A percentile compares a stretch with the other conserved stretches of the same genome.
Evolutionary conservation across 2,888 invertebrate species (phyloP).

Genomic region (Parnassius apollo): DNA sequence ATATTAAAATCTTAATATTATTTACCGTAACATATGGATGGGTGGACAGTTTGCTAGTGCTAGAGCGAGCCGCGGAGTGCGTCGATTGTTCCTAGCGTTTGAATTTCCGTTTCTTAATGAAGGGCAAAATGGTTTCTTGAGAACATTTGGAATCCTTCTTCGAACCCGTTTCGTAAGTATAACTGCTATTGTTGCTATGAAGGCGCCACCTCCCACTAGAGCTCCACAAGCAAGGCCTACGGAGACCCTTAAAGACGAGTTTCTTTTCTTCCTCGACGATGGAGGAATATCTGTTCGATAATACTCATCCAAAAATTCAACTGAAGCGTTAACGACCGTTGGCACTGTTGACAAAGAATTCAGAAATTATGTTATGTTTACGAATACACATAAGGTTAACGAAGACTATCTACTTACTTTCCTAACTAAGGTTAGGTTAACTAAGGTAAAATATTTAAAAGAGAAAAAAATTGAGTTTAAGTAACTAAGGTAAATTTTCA

Average conservation of each 20-base stretch:
- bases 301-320: constrained; percentile 82
- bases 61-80: constrained; percentile 67
- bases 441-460: too few species aligned
- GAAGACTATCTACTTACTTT: too few species aligned
- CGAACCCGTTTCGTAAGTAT: constrained; percentile 80
- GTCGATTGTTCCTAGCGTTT: constrained; percentile 66
- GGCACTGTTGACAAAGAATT: constrained; percentile 56
- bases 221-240: constrained; percentile 70
- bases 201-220: constrained; percentile 76
- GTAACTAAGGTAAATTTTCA: too few species aligned
- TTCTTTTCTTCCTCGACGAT: constrained; percentile 65
- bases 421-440: too few species aligned
- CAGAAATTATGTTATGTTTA: too few species aligned
- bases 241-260: constrained; percentile 75
- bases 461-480: too few species aligned
- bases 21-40: constrained; percentile 69
- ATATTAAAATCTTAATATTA: not conserved
- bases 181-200: constrained; percentile 83
- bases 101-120: constrained; percentile 57
- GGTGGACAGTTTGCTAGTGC: constrained; percentile 73
- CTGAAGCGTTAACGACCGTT: constrained; percentile 81
- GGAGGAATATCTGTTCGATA: constrained; percentile 74
- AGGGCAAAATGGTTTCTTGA: constrained; percentile 76
- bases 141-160: constrained; percentile 62
- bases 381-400: too few species aligned